Percentiles rank a stretch among this genome's conserved stretches.
Evolutionary conservation across 2,888 invertebrate species (phyloP).

Genomic region (Leptodirus hochenwartii): DNA sequence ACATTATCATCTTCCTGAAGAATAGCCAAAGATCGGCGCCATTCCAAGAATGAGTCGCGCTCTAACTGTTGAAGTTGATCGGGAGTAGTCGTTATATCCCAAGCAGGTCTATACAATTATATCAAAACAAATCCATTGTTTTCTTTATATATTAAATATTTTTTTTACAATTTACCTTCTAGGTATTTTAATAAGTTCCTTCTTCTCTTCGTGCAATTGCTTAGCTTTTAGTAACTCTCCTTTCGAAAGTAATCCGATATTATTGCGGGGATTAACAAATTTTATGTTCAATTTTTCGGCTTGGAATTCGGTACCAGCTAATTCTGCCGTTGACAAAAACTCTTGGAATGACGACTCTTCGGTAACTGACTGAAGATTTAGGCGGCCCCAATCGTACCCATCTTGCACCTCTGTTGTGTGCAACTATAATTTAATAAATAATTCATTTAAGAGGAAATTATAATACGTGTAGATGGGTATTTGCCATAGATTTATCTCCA

Average conservation of each 20-base stretch:
- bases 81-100: conserved; percentile 55
- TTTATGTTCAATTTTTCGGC: conserved; percentile 76
- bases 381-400: conserved; percentile 78
- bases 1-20: conserved; percentile 65
- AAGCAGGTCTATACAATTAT: conserved; percentile 59
- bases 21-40: conserved; percentile 69
- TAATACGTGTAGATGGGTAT: conserved; percentile 8
- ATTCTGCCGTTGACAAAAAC: conserved; percentile 84
- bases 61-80: conserved; percentile 69
- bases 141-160: too few species aligned
- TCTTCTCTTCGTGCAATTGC: conserved; percentile 37
- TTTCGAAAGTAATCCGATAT: conserved; percentile 38
- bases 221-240: conserved; percentile 35
- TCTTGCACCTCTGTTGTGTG: conserved; percentile 80
- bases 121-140: conserved; percentile 7
- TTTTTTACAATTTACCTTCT: conserved; percentile 36
- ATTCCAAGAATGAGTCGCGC: conserved; percentile 68
- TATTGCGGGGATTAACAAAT: conserved; percentile 45
- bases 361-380: conserved; percentile 83
- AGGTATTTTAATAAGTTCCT: conserved; percentile 57
- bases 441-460: conserved; percentile 2
- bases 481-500: conserved; percentile 60
- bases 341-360: conserved; percentile 94
- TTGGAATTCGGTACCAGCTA: conserved; percentile 87
- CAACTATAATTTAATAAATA: conserved; percentile 30